phyloP scores from a whole-genome alignment of 2,888 invertebrate species.

The Griposia aprilina region DNA sequence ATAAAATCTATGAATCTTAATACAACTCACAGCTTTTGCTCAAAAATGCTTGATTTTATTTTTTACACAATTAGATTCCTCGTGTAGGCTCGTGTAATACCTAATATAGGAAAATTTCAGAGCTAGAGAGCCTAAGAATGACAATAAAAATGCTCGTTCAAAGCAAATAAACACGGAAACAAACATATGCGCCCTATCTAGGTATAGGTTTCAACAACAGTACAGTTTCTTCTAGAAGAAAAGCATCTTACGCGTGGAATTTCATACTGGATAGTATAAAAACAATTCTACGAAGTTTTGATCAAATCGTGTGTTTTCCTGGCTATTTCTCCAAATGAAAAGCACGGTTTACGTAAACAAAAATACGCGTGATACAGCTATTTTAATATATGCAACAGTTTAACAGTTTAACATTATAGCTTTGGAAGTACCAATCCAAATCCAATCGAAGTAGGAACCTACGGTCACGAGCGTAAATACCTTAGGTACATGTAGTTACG shows the following conservation, averaged over 20 bases:
- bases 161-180: background rate
- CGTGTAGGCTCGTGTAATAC: background rate
- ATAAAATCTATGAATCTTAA: background rate
- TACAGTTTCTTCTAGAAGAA: background rate
- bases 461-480: background rate
- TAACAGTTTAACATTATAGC: background rate
- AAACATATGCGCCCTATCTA: background rate
- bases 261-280: background rate
- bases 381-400: background rate
- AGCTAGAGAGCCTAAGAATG: background rate
- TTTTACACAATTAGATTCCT: background rate
- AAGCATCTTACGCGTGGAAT: background rate
- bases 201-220: background rate
- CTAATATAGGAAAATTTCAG: background rate
- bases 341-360: constrained; percentile 18
- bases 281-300: constrained; percentile 17
- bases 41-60: background rate
- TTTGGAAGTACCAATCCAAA: background rate
- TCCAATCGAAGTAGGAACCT: background rate
- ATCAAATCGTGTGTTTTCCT: constrained; percentile 12
- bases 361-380: background rate
- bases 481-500: background rate
- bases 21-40: background rate
- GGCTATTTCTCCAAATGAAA: background rate
- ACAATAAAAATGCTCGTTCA: background rate